Evolutionary conservation across 2,113 vertebrate species (phyloP).

Genomic region (Petrocephalus zakoni): DNA sequence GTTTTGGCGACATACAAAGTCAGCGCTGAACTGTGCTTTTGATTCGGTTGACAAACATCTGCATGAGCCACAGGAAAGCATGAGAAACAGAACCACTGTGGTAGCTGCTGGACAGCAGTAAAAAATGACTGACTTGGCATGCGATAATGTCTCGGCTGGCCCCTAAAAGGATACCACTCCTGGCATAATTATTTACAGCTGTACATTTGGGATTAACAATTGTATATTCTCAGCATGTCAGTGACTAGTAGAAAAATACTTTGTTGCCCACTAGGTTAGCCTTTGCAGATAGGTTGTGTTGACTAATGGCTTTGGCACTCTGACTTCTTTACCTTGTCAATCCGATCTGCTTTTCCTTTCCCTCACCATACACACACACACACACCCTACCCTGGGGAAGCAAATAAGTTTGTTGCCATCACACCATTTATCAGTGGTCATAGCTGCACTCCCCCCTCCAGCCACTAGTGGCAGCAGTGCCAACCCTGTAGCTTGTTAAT

Average conservation of each 20-base stretch:
- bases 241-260: neutral
- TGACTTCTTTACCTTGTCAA: neutral
- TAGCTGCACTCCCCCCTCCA: neutral
- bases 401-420: neutral
- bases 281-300: neutral
- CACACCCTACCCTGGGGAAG: neutral
- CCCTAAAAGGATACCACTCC: too few relatives aligned
- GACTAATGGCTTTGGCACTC: neutral
- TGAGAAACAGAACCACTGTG: too few relatives aligned
- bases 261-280: neutral
- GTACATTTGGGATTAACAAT: neutral
- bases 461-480: neutral
- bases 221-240: neutral
- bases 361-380: neutral
- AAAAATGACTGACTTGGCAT: too few relatives aligned
- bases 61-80: too few relatives aligned
- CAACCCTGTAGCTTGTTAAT: neutral
- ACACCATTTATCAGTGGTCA: neutral
- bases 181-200: neutral
- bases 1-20: too few relatives aligned
- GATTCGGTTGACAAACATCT: too few relatives aligned
- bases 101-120: too few relatives aligned
- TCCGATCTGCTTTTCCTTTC: neutral
- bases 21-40: too few relatives aligned
- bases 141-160: neutral